A percentile compares a stretch with the other conserved stretches of the same genome.
Evolutionary conservation across 2,888 invertebrate genomes (phyloP).

Genomic region (Pasiphila rectangulata): DNA sequence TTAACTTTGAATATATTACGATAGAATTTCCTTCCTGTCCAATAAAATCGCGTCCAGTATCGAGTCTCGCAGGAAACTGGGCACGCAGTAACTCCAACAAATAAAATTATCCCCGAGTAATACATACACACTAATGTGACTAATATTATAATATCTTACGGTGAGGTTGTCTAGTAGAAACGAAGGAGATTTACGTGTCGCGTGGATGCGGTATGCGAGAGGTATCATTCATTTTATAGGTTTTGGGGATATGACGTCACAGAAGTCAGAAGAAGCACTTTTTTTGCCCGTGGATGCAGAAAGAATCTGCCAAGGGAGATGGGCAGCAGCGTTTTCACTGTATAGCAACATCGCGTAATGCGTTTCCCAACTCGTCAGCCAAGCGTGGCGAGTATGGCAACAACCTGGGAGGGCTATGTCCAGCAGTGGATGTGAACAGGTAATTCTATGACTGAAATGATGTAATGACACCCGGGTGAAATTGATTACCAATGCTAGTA

Average conservation of each 20-base stretch:
- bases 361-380: no score
- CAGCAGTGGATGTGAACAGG: no score
- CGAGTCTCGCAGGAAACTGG: conserved; percentile 68
- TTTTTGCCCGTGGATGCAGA: no score
- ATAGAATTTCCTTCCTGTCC: conserved; percentile 79
- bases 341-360: no score
- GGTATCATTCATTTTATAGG: conserved; percentile 3
- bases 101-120: conserved; percentile 77
- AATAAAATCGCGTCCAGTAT: conserved; percentile 70
- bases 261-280: no score
- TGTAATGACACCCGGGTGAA: no score
- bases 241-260: neutral
- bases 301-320: no score
- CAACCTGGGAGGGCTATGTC: no score
- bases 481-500: no score
- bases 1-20: conserved; percentile 71
- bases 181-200: conserved; percentile 73
- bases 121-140: conserved; percentile 78
- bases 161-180: conserved; percentile 75
- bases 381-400: no score
- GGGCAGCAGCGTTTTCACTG: no score
- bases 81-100: conserved; percentile 75
- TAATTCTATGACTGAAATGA: no score
- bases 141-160: conserved; percentile 78
- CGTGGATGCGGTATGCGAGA: conserved; percentile 46